phyloP scores from a whole-genome alignment of 2,888 invertebrate genomes.

The Chymomyza procnemis region DNA sequence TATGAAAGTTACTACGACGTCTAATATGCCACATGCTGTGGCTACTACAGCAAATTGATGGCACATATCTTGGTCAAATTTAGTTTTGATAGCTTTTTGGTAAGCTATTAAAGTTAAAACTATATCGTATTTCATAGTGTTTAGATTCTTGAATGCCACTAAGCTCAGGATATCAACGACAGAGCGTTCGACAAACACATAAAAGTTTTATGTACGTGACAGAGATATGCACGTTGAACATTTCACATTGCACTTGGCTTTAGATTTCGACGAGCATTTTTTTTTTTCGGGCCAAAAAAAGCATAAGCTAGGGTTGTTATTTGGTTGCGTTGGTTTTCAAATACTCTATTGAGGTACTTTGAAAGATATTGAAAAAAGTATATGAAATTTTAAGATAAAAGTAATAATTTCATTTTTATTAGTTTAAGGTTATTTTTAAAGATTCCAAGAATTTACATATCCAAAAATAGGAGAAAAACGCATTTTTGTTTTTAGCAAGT shows the following conservation, averaged over 20 bases:
- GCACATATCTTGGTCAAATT: not conserved
- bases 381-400: too few relatives aligned
- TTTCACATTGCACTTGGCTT: conserved; percentile 27
- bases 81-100: not conserved
- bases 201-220: conserved; percentile 31
- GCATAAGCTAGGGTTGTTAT: not conserved
- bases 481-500: too few relatives aligned
- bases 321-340: not conserved
- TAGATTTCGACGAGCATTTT: not conserved
- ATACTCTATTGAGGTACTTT: not conserved
- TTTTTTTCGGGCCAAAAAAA: conserved; percentile 8
- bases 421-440: too few relatives aligned
- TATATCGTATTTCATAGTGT: not conserved
- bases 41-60: not conserved
- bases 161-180: conserved; percentile 22
- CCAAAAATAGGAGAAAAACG: too few relatives aligned
- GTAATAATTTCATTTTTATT: too few relatives aligned
- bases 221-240: conserved; percentile 36
- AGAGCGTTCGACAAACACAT: conserved; percentile 50
- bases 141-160: not conserved
- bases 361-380: not conserved
- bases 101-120: not conserved
- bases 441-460: too few relatives aligned
- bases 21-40: not conserved
- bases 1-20: not conserved